Conservation (phyloP, 2,113 vertebrate species). For the Progne subis region DNA sequence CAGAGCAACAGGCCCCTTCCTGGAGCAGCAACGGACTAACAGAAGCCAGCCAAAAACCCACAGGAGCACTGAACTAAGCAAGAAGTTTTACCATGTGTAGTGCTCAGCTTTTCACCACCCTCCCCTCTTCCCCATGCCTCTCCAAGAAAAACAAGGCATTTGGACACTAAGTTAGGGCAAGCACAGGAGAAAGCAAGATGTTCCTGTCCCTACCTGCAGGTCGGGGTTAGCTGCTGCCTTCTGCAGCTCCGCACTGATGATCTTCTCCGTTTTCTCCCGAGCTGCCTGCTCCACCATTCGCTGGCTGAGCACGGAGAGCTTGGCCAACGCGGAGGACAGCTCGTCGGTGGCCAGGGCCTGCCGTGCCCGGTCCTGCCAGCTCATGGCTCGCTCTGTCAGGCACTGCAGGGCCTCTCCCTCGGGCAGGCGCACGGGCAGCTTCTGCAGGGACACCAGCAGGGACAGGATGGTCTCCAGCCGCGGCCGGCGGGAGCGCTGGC, state of each 20-base stretch:
- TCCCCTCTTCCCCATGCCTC: not conserved
- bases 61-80: not conserved
- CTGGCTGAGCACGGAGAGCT: slow-evolving; percentile 95
- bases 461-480: slow-evolving; percentile 96
- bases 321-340: slow-evolving; percentile 94
- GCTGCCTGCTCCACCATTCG: slow-evolving; percentile 98
- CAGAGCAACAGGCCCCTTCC: not conserved
- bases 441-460: slow-evolving; percentile 94
- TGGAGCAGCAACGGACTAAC: not conserved
- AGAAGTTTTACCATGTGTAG: not conserved
- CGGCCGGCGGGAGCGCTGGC: slow-evolving; percentile 92
- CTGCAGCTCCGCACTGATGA: slow-evolving; percentile 96
- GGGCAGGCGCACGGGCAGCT: slow-evolving; percentile 91
- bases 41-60: not conserved
- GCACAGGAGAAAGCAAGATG: not conserved
- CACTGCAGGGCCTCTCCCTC: slow-evolving; percentile 96
- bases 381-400: slow-evolving; percentile 95
- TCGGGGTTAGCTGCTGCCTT: slow-evolving; percentile 98
- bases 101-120: not conserved
- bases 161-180: not conserved
- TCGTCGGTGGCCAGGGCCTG: slow-evolving; percentile 94
- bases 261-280: slow-evolving; percentile 96
- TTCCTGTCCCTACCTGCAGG: slow-evolving; percentile 80
- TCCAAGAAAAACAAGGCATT: not conserved
- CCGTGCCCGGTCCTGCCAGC: slow-evolving; percentile 96